Conservation (phyloP, 1,140 invertebrate genomes). For the Propsilocerus akamusi region DNA sequence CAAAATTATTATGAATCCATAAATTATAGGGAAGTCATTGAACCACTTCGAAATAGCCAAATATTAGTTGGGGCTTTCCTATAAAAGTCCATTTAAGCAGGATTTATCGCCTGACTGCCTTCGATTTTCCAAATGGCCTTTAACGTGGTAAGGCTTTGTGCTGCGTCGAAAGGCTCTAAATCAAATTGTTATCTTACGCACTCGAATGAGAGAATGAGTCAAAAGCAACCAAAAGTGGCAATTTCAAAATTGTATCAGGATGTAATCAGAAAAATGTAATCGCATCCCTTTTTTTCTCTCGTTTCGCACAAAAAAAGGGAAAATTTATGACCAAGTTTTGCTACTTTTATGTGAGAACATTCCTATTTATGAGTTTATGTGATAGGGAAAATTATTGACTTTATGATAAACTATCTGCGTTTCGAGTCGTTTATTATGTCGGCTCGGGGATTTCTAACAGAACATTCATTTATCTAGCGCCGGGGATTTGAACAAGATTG, state of each 20-base stretch:
- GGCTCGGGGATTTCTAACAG: too few species aligned
- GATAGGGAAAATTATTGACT: slow-evolving; percentile 4
- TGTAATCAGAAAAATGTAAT: too few species aligned
- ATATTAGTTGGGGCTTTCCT: neutral
- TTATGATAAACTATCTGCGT: neutral
- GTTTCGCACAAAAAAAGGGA: too few species aligned
- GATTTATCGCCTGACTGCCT: neutral
- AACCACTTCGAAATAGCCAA: neutral
- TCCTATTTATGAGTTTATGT: slow-evolving; percentile 2
- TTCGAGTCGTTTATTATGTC: neutral
- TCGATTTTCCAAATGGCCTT: neutral
- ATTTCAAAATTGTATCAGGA: too few species aligned
- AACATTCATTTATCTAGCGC: too few species aligned
- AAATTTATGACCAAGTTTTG: too few species aligned
- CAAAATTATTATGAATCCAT: neutral
- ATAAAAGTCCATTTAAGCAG: slow-evolving; percentile 1
- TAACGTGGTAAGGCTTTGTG: neutral
- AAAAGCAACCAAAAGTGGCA: too few species aligned
- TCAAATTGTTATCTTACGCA: neutral
- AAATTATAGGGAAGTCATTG: neutral
- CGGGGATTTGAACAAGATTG: too few species aligned
- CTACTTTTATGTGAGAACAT: too few species aligned
- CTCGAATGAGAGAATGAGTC: neutral
- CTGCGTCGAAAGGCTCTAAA: neutral
- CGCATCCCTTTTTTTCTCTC: neutral